Evolutionary conservation across 2,888 invertebrate species (phyloP).

Genomic region (Stegana nigrithorax): DNA sequence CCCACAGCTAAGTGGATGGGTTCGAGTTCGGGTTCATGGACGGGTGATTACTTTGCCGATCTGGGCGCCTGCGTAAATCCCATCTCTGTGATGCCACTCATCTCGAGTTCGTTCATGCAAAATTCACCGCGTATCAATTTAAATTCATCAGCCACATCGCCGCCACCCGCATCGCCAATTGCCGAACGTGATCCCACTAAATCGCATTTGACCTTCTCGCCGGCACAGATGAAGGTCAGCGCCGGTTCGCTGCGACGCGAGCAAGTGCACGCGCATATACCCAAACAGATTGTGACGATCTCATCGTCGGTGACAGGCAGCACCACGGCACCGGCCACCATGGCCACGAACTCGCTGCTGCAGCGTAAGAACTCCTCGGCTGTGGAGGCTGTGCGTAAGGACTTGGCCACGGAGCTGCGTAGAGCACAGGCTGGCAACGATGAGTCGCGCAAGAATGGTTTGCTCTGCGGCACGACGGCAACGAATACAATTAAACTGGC

Average conservation of each 20-base stretch:
- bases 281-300: slow-evolving; percentile 59
- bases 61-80: slow-evolving; percentile 83
- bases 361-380: slow-evolving; percentile 58
- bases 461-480: slow-evolving; percentile 36
- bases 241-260: slow-evolving; percentile 59
- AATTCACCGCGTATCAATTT: slow-evolving; percentile 59
- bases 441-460: slow-evolving; percentile 28
- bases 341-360: slow-evolving; percentile 56
- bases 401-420: slow-evolving; percentile 73
- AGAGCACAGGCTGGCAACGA: slow-evolving; percentile 40
- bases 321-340: slow-evolving; percentile 50
- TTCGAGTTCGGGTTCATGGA: slow-evolving; percentile 58
- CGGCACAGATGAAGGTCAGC: slow-evolving; percentile 75
- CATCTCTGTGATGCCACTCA: slow-evolving; percentile 87
- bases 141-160: slow-evolving; percentile 57
- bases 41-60: slow-evolving; percentile 77
- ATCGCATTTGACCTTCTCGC: slow-evolving; percentile 80
- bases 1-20: slow-evolving; percentile 56
- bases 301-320: slow-evolving; percentile 46
- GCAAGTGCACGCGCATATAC: slow-evolving; percentile 56
- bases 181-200: slow-evolving; percentile 70
- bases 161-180: slow-evolving; percentile 74
- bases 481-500: slow-evolving; percentile 67
- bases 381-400: slow-evolving; percentile 74
- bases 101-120: slow-evolving; percentile 70